Percentiles rank a stretch among this genome's conserved stretches.
These are phyloP conservation scores for Gymnarchus niloticus DNA, from an alignment of 2,113 vertebrate species.

Conservation along the genomic window DNA sequence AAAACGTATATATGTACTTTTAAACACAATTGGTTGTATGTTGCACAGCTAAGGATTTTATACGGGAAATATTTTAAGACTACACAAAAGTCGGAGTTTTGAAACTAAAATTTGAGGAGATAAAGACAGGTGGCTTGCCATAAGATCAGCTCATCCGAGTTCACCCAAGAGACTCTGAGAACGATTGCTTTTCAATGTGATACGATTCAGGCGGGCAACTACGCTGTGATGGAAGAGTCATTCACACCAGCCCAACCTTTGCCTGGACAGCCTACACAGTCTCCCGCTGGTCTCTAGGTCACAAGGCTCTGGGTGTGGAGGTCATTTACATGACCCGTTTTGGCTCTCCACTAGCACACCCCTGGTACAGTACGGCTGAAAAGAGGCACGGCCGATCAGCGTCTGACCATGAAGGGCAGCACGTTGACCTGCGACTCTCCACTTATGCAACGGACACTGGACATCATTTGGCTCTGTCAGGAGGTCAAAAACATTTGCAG, in stretches of 20 bases:
- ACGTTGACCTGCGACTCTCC: neutral
- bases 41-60: too few relatives aligned
- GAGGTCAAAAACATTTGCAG: neutral
- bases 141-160: neutral
- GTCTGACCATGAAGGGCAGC: neutral
- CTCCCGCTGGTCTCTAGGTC: too few relatives aligned
- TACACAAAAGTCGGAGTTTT: too few relatives aligned
- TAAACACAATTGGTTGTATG: too few relatives aligned
- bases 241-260: too few relatives aligned
- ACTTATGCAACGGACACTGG: neutral
- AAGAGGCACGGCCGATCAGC: neutral
- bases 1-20: neutral
- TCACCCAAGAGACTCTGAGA: neutral
- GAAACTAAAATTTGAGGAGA: neutral
- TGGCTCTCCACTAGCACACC: neutral
- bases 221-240: too few relatives aligned
- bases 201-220: too few relatives aligned
- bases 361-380: neutral
- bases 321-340: neutral
- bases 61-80: too few relatives aligned
- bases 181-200: too few relatives aligned
- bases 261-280: neutral
- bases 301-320: neutral
- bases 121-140: neutral
- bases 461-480: neutral